Conservation (phyloP, 2,797 vertebrate genomes). For the Hoplostethus atlanticus region DNA sequence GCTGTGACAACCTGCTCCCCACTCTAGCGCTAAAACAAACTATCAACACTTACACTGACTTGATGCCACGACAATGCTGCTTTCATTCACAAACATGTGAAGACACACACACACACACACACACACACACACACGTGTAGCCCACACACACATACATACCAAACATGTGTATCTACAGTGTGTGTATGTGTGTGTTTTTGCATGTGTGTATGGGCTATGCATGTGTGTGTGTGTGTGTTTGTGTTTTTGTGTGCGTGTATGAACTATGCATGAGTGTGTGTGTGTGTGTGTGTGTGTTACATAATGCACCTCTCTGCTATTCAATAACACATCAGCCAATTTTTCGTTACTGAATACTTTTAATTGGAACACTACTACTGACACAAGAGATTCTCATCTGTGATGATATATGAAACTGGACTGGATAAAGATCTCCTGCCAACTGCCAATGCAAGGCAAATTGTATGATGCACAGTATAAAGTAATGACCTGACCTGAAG, state of each 20-base stretch:
- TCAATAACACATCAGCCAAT: slow-evolving; percentile 23
- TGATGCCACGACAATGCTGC: slow-evolving; percentile 33
- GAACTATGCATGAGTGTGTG: too few relatives aligned
- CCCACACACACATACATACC: slow-evolving; percentile 9
- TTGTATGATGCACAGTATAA: too few relatives aligned
- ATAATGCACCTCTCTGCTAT: slow-evolving; percentile 30
- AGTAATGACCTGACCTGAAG: background rate
- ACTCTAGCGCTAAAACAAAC: slow-evolving; percentile 36
- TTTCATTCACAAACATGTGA: slow-evolving; percentile 56
- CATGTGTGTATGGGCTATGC: background rate
- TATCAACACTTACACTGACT: slow-evolving; percentile 12
- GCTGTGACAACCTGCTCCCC: slow-evolving; percentile 77
- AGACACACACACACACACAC: background rate
- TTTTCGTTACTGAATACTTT: slow-evolving; percentile 8
- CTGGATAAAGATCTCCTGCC: background rate
- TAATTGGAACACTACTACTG: background rate
- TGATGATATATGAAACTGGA: too few relatives aligned
- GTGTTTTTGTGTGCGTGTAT: too few relatives aligned
- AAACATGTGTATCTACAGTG: background rate
- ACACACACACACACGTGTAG: background rate
- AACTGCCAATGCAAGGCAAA: background rate
- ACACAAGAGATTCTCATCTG: background rate
- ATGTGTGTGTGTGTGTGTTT: too few relatives aligned
- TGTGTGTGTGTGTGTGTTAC: slow-evolving; percentile 12
- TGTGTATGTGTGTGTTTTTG: background rate